These are phyloP conservation scores for Silurus aristotelis DNA, from an alignment of 2,797 vertebrate genomes.

Conservation along the genomic window DNA sequence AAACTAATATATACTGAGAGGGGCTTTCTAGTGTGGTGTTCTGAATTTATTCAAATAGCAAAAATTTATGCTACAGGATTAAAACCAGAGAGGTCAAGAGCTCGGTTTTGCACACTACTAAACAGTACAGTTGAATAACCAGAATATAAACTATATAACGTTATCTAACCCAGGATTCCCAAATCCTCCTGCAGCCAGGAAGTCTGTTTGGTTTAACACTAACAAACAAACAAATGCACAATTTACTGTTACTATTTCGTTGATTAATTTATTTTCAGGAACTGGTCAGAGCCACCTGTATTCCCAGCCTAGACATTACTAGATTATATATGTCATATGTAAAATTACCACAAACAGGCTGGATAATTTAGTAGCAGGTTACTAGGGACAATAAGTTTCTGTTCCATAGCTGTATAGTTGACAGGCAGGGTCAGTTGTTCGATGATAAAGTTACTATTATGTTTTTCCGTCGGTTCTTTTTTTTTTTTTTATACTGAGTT, in stretches of 20 bases:
- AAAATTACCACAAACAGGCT: not conserved
- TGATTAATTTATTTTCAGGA: not conserved
- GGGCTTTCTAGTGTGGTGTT: too few relatives aligned
- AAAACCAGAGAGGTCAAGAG: too few relatives aligned
- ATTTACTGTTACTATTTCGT: not conserved
- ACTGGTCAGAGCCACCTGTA: not conserved
- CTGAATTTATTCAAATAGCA: too few relatives aligned
- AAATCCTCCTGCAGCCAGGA: not conserved
- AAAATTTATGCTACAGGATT: too few relatives aligned
- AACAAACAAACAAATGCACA: not conserved
- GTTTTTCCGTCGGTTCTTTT: too few relatives aligned
- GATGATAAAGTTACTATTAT: too few relatives aligned
- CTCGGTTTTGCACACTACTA: not conserved
- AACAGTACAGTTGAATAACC: not conserved
- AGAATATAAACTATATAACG: too few relatives aligned
- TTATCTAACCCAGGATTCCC: not conserved
- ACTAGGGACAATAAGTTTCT: not conserved
- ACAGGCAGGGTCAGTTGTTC: not conserved
- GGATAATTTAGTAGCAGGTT: not conserved
- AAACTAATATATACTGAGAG: not conserved
- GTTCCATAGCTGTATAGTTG: not conserved
- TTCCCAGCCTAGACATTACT: too few relatives aligned
- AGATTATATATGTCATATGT: not conserved
- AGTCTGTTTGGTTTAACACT: not conserved
- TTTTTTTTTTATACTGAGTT: not conserved